Evolutionary conservation across 1,140 invertebrate genomes (phyloP).

Genomic region (Drosophila ficusphila): DNA sequence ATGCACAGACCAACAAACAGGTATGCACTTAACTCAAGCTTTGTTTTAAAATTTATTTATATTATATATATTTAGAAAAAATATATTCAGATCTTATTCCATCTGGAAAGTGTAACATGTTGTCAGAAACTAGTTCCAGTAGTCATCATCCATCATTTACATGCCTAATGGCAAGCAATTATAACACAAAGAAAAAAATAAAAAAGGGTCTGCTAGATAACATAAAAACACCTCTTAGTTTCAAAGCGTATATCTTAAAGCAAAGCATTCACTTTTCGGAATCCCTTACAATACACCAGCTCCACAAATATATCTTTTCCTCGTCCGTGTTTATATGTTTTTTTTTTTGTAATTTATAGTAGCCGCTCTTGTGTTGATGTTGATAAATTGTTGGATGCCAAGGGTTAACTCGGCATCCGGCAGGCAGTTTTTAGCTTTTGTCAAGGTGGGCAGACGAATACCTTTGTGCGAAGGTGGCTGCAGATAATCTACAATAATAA

Average conservation of each 20-base stretch:
- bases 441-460: constrained; percentile 48
- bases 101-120: too few species aligned
- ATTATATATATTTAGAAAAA: too few species aligned
- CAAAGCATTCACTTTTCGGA: constrained; percentile 5
- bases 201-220: too few species aligned
- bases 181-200: constrained; percentile 1
- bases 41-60: too few species aligned
- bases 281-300: not conserved
- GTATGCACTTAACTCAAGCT: too few species aligned
- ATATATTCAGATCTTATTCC: too few species aligned
- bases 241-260: constrained; percentile 1
- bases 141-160: too few species aligned
- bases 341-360: constrained; percentile 66
- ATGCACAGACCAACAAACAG: too few species aligned
- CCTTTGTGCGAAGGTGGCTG: constrained; percentile 17
- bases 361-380: constrained; percentile 58
- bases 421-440: constrained; percentile 67
- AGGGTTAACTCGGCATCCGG: constrained; percentile 56
- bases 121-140: too few species aligned
- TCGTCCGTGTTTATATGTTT: constrained; percentile 1
- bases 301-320: not conserved
- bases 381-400: constrained; percentile 73
- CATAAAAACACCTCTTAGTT: not conserved
- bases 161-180: constrained; percentile 12
- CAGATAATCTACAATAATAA: constrained; percentile 79